Conservation (phyloP, 2,888 invertebrate genomes). For the Pristionchus entomophagus region DNA sequence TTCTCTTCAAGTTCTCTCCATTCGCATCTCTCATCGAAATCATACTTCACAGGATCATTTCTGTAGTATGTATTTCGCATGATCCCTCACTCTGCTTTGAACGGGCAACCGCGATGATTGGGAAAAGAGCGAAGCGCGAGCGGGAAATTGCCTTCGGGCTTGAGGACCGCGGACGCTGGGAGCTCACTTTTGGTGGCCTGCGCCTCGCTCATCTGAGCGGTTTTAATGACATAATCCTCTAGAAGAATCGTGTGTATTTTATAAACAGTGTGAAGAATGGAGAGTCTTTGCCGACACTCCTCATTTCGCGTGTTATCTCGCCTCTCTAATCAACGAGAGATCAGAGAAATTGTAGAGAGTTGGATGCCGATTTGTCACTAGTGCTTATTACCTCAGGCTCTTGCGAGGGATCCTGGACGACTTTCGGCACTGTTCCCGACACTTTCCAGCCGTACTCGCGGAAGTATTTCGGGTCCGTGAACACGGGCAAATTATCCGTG, state of each 20-base stretch:
- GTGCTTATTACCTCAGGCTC: constrained; percentile 67
- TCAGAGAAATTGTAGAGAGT: no score
- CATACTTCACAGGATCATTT: constrained; percentile 65
- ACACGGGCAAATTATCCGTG: constrained; percentile 72
- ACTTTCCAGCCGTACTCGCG: constrained; percentile 74
- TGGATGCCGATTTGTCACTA: no score
- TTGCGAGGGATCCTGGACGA: constrained; percentile 67
- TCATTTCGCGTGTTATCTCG: no score
- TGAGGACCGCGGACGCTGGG: constrained; percentile 51
- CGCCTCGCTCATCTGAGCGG: constrained; percentile 60
- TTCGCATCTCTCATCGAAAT: constrained; percentile 48
- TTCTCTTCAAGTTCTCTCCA: not conserved
- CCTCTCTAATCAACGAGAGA: no score
- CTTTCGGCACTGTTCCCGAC: constrained; percentile 70
- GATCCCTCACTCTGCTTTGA: constrained; percentile 56
- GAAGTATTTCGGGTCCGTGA: constrained; percentile 75
- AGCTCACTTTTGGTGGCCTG: constrained; percentile 55
- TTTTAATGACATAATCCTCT: not conserved
- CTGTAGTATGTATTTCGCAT: constrained; percentile 63
- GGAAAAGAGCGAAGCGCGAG: constrained; percentile 56
- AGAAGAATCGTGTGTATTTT: not conserved
- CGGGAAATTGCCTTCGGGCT: constrained; percentile 53
- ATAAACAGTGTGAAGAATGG: not conserved
- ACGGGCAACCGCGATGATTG: constrained; percentile 57
- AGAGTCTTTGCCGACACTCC: not conserved